Base-by-base conservation (phyloP, 1,140 invertebrate genomes). In the Lutraria rhynchaena region DNA sequence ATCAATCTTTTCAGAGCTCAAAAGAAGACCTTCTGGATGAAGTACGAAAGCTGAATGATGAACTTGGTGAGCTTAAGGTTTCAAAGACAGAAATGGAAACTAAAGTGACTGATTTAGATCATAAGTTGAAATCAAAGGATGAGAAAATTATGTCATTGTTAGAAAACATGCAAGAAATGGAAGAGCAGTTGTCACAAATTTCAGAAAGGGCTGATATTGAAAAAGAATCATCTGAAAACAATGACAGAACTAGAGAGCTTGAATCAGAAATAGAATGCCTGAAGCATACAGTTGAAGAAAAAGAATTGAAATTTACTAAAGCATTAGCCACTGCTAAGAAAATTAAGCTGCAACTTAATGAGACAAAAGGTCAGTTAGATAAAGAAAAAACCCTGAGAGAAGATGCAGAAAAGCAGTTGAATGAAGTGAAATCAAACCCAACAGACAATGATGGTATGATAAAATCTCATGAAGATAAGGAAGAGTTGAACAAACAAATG, bases 321-420 rank as follows among this genome's bases (percentile, higher is more conserved):
- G 89, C 88, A 33, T 55, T 90, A 35, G 90, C 90, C 22, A 91
- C 90, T 41, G 90, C 87, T 29, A 91, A 91, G 63, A 91, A 90
- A 76, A 61, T 91, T 1, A 91, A 91, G 74, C 84, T 86, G 44
- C 90, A 91, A 71, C 58, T 89, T 22, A 83, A 75, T 22, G 69
- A 85, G 53, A 65, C 75, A 13, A 84, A 81, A 17, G 81, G 82
- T 27, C 61, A 77, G 17, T 17, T 75, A 33, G 31, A 71, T 31
- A 61, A 81, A 51, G 58, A 57, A 41, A 77, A 55, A 73, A 24
- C 19, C 55, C 29, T 44, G 17, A 74, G 60, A 83, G 67, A 57
- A 61, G 35, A 61, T 82, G 27, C 70, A 70, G 15, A 86, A 78
- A 83, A 73, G 29, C 44, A 71, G 27, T 51, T 70, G 22, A 19